Evolutionary conservation across 2,797 vertebrate species (phyloP).

Genomic region (Erethizon dorsatum): DNA sequence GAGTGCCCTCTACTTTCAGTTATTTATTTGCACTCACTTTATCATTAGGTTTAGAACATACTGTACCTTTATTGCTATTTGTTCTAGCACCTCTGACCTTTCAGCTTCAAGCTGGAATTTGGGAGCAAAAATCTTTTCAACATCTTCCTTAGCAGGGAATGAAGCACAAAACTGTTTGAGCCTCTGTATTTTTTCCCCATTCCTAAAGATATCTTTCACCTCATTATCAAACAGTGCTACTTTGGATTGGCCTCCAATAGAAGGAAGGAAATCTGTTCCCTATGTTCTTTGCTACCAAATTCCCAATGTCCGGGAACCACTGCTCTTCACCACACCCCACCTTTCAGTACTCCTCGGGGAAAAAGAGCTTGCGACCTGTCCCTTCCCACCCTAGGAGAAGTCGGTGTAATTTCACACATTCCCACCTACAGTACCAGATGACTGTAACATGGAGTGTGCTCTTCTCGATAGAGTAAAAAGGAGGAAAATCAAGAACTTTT

Average conservation of each 20-base stretch:
- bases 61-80: constrained; percentile 64
- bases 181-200: background rate
- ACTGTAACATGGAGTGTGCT: background rate
- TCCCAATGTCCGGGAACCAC: background rate
- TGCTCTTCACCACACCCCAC: background rate
- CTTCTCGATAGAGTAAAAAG: background rate
- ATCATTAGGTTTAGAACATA: constrained; percentile 75
- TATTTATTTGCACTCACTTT: constrained; percentile 74
- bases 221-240: background rate
- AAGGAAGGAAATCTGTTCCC: constrained; percentile 19
- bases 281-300: background rate
- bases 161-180: constrained; percentile 34
- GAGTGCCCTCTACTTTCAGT: constrained; percentile 19
- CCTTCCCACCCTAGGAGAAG: background rate
- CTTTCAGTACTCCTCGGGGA: background rate
- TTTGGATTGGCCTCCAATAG: background rate
- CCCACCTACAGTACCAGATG: background rate
- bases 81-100: constrained; percentile 75
- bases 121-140: constrained; percentile 41
- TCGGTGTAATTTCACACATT: constrained; percentile 21
- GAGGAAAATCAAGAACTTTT: background rate
- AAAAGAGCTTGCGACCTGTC: background rate
- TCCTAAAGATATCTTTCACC: constrained; percentile 8
- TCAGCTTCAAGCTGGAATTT: constrained; percentile 68
- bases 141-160: constrained; percentile 70